Conservation (phyloP, 2,797 vertebrate species). For the Kryptolebias ocellatus region DNA sequence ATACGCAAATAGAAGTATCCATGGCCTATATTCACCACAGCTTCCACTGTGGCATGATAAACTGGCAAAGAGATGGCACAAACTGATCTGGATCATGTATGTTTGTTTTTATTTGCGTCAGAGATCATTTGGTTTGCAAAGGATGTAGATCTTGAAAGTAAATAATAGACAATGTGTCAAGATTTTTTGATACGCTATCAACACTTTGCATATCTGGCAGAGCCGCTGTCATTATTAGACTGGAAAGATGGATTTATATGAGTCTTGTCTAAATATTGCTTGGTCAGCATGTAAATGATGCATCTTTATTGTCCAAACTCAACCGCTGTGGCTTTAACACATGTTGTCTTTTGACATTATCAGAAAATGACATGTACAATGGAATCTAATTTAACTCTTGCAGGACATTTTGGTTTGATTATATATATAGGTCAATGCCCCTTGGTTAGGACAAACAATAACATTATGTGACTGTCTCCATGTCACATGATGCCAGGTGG, state of each 20-base stretch:
- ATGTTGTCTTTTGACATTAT: too few species aligned
- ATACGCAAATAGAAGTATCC: background rate
- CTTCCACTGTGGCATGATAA: background rate
- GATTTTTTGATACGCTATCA: background rate
- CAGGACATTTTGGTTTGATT: too few species aligned
- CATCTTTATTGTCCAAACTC: background rate
- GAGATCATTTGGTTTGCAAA: conserved; percentile 22
- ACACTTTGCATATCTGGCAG: conserved; percentile 8
- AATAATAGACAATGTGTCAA: background rate
- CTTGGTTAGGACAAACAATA: too few species aligned
- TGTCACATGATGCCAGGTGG: too few species aligned
- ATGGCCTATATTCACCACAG: background rate
- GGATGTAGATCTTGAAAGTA: background rate
- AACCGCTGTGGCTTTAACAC: background rate
- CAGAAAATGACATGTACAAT: too few species aligned
- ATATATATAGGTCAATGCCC: too few species aligned
- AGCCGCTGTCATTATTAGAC: background rate
- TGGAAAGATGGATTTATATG: background rate
- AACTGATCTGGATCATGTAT: conserved; percentile 2
- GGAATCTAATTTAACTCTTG: too few species aligned
- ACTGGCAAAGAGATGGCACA: background rate
- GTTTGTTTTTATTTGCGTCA: background rate
- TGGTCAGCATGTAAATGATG: background rate
- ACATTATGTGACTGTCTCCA: too few species aligned
- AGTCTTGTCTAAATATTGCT: too few species aligned